phyloP scores from a whole-genome alignment of 2,113 vertebrate species.

The Psettodes erumei region DNA sequence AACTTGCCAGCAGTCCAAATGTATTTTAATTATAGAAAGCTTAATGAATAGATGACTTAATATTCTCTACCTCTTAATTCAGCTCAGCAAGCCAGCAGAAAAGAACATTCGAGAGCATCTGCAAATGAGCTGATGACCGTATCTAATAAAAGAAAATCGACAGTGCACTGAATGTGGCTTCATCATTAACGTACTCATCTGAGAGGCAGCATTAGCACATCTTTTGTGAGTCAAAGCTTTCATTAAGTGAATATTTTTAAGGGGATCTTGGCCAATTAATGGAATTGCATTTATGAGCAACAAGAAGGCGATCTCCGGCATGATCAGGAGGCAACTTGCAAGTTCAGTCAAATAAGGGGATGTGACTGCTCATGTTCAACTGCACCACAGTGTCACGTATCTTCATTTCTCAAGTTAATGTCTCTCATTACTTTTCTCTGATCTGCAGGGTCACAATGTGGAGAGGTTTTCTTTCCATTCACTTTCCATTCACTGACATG shows the following conservation, averaged over 20 bases:
- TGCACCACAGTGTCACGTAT: too few species aligned
- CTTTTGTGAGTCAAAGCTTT: background rate
- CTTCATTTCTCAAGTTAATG: too few species aligned
- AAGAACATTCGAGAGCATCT: slow-evolving; percentile 2
- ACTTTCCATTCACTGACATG: too few species aligned
- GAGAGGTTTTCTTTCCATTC: background rate
- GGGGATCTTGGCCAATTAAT: background rate
- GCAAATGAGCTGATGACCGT: slow-evolving; percentile 8
- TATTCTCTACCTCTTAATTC: slow-evolving; percentile 42
- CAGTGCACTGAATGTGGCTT: background rate
- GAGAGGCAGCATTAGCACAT: slow-evolving; percentile 5
- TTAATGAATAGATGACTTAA: slow-evolving; percentile 42
- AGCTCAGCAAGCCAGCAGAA: background rate
- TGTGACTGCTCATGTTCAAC: too few species aligned
- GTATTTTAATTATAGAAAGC: slow-evolving; percentile 65
- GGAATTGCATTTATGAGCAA: background rate
- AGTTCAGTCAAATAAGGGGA: too few species aligned
- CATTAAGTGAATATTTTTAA: background rate
- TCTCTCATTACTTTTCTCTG: too few species aligned
- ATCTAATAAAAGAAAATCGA: slow-evolving; percentile 3
- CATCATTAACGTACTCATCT: slow-evolving; percentile 8
- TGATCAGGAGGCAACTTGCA: background rate
- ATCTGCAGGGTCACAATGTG: too few species aligned
- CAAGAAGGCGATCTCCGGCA: background rate
- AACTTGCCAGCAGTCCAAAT: slow-evolving; percentile 38